Conservation (phyloP, 1,140 invertebrate genomes). For the Acromyrmex charruanus region DNA sequence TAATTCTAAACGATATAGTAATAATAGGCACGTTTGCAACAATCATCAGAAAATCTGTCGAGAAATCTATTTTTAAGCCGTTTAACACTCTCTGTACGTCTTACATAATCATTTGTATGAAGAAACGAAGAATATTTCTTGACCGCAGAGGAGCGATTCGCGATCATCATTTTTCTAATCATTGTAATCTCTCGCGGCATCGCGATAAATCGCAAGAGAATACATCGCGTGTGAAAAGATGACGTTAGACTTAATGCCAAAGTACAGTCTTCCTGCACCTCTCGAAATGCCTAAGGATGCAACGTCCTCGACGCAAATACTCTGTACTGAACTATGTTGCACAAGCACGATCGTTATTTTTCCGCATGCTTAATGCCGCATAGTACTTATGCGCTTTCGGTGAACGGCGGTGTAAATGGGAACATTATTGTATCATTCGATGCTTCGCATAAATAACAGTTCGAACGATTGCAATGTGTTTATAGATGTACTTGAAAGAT, state of each 20-base stretch:
- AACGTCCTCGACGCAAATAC: background rate
- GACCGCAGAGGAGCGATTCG: background rate
- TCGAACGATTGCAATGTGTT: background rate
- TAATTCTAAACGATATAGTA: background rate
- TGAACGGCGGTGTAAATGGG: conserved; percentile 14
- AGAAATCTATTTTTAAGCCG: background rate
- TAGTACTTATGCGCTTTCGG: conserved; percentile 11
- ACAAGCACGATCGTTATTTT: conserved; percentile 39
- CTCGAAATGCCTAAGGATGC: conserved; percentile 35
- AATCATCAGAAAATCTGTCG: background rate
- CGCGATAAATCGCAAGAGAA: conserved; percentile 19
- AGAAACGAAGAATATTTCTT: conserved; percentile 6
- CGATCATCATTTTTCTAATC: conserved; percentile 42
- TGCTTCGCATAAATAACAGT: background rate
- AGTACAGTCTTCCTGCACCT: conserved; percentile 6
- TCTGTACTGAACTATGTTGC: conserved; percentile 2
- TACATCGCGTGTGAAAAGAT: conserved; percentile 21
- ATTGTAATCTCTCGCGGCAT: conserved; percentile 13
- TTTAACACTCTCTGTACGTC: background rate
- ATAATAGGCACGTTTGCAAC: background rate
- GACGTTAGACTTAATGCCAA: conserved; percentile 9
- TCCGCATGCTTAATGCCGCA: conserved; percentile 5
- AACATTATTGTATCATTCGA: background rate
- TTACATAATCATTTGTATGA: background rate
- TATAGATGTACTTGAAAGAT: background rate